Evolutionary conservation across 2,888 invertebrate genomes (phyloP), one percentile per base, ranked within the genome.

Genomic region (Horisme vitalbata): DNA sequence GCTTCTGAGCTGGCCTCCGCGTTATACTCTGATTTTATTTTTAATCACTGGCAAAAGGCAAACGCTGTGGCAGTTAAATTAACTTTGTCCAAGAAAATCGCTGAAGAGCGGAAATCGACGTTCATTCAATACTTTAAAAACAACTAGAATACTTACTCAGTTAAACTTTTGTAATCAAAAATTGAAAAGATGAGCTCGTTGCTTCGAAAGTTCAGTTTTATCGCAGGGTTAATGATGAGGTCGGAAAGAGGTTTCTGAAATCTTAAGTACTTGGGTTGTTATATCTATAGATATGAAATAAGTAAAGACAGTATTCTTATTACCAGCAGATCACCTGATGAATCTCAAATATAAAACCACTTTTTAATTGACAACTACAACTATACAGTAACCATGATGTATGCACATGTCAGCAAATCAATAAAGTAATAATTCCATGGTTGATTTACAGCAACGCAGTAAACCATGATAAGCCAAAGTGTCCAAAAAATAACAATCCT

Each of bases 61-160:
- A 47, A 47, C 26, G 32, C 41, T 36, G 33, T 13, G 30, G 15
- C 36, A 47, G 47, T 37, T 47, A 37, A 41, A 47, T 41, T 47
- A 41, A 47, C 41, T 46, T 46, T 41, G 41, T 41, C 30, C 28
- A 24, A 28, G 47, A 47, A 47, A 35, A 33, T 41, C 20, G 43
- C 37, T 21, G 13, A 33, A 41, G 41, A 47, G 27, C 31, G 32
- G 30, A 41, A 33, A 47, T 43, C 38, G 36, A 23, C 32, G 41
- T 48, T 43, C 38, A 47, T 48, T 38, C 36, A 43, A 48, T 43
- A 43, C 38, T 48, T 43, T 10, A 36, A 41, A 32, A 47, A 36
- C 32, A 41, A 41, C 36, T 33, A 43, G 23, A 18, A n/a, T 23
- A 23, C n/a, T 2, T 23, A 18, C 18, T 18, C 32, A 47, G 41